Evolutionary conservation across 1,140 invertebrate species (phyloP).

Genomic region (Tetramorium parvispinum): DNA sequence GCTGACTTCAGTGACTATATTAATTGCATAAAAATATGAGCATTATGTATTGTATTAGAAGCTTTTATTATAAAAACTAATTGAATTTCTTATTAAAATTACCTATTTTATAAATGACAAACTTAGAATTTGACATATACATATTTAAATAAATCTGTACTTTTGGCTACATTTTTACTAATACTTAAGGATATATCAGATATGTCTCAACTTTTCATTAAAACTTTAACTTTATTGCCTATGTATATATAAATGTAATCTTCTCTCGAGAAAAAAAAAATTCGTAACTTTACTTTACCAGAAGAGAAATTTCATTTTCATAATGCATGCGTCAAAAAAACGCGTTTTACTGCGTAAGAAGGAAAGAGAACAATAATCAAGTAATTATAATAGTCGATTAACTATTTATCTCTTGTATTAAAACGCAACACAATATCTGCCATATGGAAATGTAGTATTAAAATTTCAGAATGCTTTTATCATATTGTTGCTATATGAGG

Average conservation of each 20-base stretch:
- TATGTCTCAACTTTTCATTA: neutral
- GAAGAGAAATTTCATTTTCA: neutral
- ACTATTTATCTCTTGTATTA: neutral
- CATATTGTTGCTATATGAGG: neutral
- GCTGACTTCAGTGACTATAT: neutral
- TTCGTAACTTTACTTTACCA: neutral
- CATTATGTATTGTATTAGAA: neutral
- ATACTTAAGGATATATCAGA: neutral
- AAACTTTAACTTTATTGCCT: neutral
- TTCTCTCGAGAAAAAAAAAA: neutral
- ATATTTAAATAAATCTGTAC: neutral
- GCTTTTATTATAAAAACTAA: neutral
- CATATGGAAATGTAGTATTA: neutral
- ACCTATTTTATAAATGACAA: neutral
- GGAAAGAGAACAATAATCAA: neutral
- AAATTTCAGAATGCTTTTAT: conserved; percentile 26
- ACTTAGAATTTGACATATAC: neutral
- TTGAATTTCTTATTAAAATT: neutral
- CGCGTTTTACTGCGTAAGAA: neutral
- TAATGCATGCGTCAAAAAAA: neutral
- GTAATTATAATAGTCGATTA: neutral
- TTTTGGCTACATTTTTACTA: neutral
- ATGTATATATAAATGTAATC: neutral
- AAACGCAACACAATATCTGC: neutral
- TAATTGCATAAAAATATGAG: neutral